Evolutionary conservation across 2,888 invertebrate genomes (phyloP), one percentile per base, ranked within the genome.

Genomic region (Biston betularia): DNA sequence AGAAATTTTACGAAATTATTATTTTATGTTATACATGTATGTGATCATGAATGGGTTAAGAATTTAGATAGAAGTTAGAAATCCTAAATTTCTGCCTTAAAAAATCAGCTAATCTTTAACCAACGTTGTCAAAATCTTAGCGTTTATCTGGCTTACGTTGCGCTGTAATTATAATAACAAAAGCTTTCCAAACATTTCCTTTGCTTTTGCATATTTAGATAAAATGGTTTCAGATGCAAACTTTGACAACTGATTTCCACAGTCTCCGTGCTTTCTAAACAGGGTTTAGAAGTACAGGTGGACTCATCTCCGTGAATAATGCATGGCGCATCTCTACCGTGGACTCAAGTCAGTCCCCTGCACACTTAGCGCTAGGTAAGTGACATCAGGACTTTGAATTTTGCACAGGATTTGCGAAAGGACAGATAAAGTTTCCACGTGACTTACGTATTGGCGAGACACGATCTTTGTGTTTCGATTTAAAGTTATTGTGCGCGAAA

Each of bases 231-330:
- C 10, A 40, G 8, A 40, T 5, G 40, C 40, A 50, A 50, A 46
- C 15, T 40, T 42, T 24, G 24, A n/a, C 12, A n/a, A 24, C 54
- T 53, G 38, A 0, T 12, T 54, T 44, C 42, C 10, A 42, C 54
- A 10, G 24, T 3, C 15, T n/a, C 6, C 8, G 62, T 73, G 74
- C 75, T 74, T 74, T 75, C 75, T 74, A 74, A 73, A 73, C 71
- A 68, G 67, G 68, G 48, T 71, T 74, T 71, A 69, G 65, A 67
- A 70, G 65, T 58, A 35, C 72, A 72, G 65, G 67, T 65, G 73
- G 65, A 64, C 45, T 60, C 56, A 65, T 46, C 71, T 68, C 70
- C 59, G 78, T 79, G 79, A 80, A 80, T 80, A 77, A 80, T 80
- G 73, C 75, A 80, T 76, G 71, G 38, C 71, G 72, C 72, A 75